These are phyloP conservation scores for Microcebus lehilahytsara DNA, from an alignment of 2,113 vertebrate genomes.

Conservation along the genomic window DNA sequence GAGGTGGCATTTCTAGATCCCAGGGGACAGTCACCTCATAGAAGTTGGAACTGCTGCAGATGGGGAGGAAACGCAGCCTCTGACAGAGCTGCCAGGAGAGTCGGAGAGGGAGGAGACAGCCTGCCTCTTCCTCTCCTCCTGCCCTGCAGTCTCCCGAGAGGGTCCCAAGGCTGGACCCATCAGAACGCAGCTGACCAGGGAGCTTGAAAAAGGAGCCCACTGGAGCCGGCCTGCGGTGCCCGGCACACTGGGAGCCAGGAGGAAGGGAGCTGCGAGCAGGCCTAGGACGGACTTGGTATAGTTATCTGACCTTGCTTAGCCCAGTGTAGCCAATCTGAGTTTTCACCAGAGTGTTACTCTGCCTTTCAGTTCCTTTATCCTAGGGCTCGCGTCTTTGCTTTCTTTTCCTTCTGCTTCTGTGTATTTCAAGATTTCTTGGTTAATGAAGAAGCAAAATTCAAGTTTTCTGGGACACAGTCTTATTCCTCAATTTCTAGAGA, in stretches of 20 bases:
- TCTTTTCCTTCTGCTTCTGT: background rate
- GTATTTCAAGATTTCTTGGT: background rate
- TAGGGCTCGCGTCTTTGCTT: background rate
- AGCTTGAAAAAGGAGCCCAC: background rate
- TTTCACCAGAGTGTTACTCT: background rate
- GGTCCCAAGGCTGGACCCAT: fast-evolving
- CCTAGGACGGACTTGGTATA: too few relatives aligned
- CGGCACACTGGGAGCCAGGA: background rate
- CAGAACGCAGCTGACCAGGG: background rate
- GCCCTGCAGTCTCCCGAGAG: background rate
- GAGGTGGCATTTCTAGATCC: background rate
- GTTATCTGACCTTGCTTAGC: background rate
- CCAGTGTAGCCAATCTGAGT: background rate
- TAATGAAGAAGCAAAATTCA: background rate
- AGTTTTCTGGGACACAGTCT: background rate
- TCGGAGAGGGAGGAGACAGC: background rate
- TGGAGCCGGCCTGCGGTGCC: fast-evolving
- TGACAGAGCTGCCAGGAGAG: background rate
- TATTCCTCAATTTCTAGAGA: background rate
- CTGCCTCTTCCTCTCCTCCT: background rate
- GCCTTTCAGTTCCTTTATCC: background rate
- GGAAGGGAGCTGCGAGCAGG: background rate
- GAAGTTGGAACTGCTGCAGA: background rate
- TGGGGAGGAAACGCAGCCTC: background rate
- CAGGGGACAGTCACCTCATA: background rate